Evolutionary conservation across 2,113 vertebrate species (phyloP).

Genomic region (Oxygymnocypris stewartii): DNA sequence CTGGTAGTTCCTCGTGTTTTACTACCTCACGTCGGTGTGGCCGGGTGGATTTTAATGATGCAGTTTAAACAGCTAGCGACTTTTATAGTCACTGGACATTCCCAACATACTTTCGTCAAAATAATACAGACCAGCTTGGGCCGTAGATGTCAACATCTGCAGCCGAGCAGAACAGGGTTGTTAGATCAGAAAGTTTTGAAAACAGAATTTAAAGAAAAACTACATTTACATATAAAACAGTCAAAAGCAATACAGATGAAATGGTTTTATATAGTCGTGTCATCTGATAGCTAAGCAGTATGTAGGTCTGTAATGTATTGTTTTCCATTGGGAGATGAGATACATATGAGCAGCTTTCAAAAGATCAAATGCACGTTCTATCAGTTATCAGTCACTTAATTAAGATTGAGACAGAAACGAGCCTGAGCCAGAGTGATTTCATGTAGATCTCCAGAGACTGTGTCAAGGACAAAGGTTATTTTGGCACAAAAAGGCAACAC

Average conservation of each 20-base stretch:
- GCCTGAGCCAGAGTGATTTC: background rate
- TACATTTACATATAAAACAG: background rate
- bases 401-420: conserved; percentile 18
- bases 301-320: conserved; percentile 16
- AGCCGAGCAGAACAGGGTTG: conserved; percentile 27
- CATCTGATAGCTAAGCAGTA: conserved; percentile 7
- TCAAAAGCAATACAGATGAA: background rate
- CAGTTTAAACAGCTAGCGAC: conserved; percentile 60
- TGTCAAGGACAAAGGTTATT: conserved; percentile 8
- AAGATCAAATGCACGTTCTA: conserved; percentile 15
- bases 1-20: conserved; percentile 68
- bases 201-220: background rate
- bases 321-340: conserved; percentile 46
- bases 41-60: conserved; percentile 61
- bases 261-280: conserved; percentile 4
- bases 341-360: conserved; percentile 34
- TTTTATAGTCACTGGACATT: conserved; percentile 74
- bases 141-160: conserved; percentile 69
- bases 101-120: conserved; percentile 69
- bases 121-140: conserved; percentile 58
- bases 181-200: background rate
- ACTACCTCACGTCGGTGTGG: conserved; percentile 60
- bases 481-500: background rate
- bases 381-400: conserved; percentile 36
- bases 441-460: background rate